Evolutionary conservation across 2,113 vertebrate species (phyloP), one percentile per base, ranked within the genome.

Genomic region (Pangasianodon gigas): DNA sequence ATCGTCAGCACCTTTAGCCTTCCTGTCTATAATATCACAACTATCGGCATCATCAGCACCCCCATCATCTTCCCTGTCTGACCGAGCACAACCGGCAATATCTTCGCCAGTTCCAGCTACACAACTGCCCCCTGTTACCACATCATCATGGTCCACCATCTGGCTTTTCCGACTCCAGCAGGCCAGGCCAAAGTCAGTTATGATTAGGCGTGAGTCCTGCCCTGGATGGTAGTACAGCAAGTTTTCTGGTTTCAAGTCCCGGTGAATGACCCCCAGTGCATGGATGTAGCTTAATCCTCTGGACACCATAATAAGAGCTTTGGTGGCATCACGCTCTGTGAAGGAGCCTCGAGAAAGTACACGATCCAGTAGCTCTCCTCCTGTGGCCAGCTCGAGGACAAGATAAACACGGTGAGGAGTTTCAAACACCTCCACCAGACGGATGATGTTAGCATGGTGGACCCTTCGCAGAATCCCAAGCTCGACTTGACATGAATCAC

Each of bases 201-300:
- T 93, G 11, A 96, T 91, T 52, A 95, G 90, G 37, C 94, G 92
- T 58, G 95, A 95, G 82, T 95, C 93, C 0, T 91, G 62, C 14
- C 95, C 93, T 0, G 95, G 94, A 54, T 95, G 95, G 90, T 96
- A 95, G 91, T 94, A 94, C 19, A 95, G 92, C 37, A 95, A 91
- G 60, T 95, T 96, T 90, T 95, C 94, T 2, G 95, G 94, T 89
- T 96, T 95, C 67, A 96, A 56, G 8, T 96, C 94, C 48, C 93
- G 71, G 85, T 96, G 95, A 46, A 88, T 91, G 88, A 96, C 91
- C 0, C 94, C 95, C 37, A 95, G 89, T 2, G 82, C 46, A 91
- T 95, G 95, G 24, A 96, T 93, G 89, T 96, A 94, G 21, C 58
- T 89, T 77, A 95, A 75, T 2, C 93, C 95, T 1, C 93, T 93